These are phyloP conservation scores for Amblyjoppa fuscipennis DNA, from an alignment of 2,888 invertebrate species.

Conservation along the genomic window DNA sequence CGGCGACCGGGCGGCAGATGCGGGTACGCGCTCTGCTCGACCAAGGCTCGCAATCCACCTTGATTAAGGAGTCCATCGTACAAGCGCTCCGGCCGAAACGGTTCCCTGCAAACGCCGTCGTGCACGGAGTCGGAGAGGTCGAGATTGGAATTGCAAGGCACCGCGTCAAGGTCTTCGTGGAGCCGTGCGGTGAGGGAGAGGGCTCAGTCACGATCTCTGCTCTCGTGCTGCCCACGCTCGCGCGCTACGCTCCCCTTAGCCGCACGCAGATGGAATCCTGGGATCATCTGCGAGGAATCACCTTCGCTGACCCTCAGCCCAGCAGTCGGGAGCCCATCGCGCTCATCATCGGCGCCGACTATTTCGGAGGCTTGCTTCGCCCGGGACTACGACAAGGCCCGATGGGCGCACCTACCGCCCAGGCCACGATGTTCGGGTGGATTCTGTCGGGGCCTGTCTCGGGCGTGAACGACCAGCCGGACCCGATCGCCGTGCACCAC, in stretches of 20 bases:
- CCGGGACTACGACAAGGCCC: too few relatives aligned
- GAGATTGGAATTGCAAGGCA: background rate
- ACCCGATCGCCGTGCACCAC: background rate
- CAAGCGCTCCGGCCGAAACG: background rate
- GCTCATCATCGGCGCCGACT: too few relatives aligned
- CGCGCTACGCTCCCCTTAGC: too few relatives aligned
- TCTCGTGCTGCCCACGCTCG: too few relatives aligned
- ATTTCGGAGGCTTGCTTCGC: too few relatives aligned
- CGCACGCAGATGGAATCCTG: background rate
- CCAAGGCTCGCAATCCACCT: constrained; percentile 3
- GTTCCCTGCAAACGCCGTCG: background rate
- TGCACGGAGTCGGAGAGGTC: background rate
- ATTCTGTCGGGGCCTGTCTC: background rate
- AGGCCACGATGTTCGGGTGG: too few relatives aligned
- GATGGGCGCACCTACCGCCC: too few relatives aligned
- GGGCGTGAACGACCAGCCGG: background rate
- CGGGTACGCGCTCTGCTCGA: constrained; percentile 53
- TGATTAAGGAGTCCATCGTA: background rate
- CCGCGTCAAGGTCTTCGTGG: background rate
- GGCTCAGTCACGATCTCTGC: too few relatives aligned
- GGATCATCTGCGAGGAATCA: constrained; percentile 4
- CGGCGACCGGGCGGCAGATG: constrained; percentile 39
- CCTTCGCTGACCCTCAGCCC: constrained; percentile 44
- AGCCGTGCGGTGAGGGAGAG: background rate
- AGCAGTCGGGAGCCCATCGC: constrained; percentile 28